A percentile compares a stretch with the other conserved stretches of the same genome.
Conservation (phyloP, 2,113 vertebrate genomes). For the Mirza zaza region DNA sequence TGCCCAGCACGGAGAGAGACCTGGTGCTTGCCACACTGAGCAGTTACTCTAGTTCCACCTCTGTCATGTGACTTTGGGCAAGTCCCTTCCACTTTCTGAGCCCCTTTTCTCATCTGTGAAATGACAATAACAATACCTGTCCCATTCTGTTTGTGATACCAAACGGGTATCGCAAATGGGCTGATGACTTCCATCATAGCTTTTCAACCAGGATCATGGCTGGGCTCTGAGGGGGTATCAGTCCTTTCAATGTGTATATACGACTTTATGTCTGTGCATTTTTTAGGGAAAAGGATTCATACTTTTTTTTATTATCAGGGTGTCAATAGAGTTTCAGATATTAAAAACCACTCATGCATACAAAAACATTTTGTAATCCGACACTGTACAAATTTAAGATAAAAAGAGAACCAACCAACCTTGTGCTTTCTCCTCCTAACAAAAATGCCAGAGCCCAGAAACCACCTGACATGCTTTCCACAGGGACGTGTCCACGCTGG, state of each 20-base stretch:
- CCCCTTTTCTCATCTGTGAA: background rate
- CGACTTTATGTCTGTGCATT: background rate
- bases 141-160: background rate
- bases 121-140: background rate
- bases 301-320: background rate
- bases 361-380: background rate
- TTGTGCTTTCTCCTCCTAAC: background rate
- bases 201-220: background rate
- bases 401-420: background rate
- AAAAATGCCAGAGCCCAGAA: background rate
- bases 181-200: background rate
- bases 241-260: background rate
- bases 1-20: background rate
- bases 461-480: background rate
- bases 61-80: conserved; percentile 2
- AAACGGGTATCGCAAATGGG: background rate
- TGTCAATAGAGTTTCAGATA: background rate
- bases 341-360: background rate
- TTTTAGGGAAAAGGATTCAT: background rate
- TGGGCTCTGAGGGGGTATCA: background rate
- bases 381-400: background rate
- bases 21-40: accelerated
- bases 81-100: conserved; percentile 19
- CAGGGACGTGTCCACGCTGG: background rate
- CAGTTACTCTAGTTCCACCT: background rate